phyloP scores from a whole-genome alignment of 2,113 vertebrate genomes.

The Platichthys stellatus region DNA sequence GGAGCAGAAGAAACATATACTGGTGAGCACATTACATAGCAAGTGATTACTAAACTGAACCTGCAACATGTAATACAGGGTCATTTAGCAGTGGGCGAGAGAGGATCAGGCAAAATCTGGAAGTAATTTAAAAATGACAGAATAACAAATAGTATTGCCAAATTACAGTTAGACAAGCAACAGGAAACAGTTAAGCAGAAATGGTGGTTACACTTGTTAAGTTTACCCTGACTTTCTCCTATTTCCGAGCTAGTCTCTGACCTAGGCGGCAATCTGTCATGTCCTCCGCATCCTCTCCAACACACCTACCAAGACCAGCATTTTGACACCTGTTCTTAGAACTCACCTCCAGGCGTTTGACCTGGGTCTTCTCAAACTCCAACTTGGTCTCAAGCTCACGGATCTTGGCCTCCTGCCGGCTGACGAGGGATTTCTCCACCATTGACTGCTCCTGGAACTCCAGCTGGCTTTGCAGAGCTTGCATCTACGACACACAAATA shows the following conservation, averaged over 20 bases:
- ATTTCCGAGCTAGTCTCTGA: slow-evolving; percentile 11
- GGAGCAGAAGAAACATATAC: slow-evolving; percentile 1
- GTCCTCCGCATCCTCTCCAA: background rate
- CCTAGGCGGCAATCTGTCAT: background rate
- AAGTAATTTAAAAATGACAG: slow-evolving; percentile 70
- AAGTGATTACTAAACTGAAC: slow-evolving; percentile 47
- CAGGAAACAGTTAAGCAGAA: background rate
- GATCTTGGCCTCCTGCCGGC: slow-evolving; percentile 95
- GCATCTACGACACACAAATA: slow-evolving; percentile 80
- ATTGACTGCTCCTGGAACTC: slow-evolving; percentile 98
- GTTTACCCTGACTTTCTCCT: background rate
- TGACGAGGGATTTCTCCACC: slow-evolving; percentile 97
- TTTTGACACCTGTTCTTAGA: slow-evolving; percentile 3
- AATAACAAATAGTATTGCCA: slow-evolving; percentile 61
- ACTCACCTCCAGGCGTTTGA: slow-evolving; percentile 95
- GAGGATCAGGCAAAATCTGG: slow-evolving; percentile 68
- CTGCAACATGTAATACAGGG: slow-evolving; percentile 16
- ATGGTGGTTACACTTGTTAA: background rate
- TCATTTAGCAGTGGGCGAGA: slow-evolving; percentile 32
- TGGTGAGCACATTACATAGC: background rate
- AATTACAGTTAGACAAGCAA: slow-evolving; percentile 18
- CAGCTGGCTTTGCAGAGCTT: slow-evolving; percentile 94
- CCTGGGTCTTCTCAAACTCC: slow-evolving; percentile 97
- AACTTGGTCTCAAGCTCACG: slow-evolving; percentile 94
- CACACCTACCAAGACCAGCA: background rate